phyloP scores from a whole-genome alignment of 2,797 vertebrate species.

The Xenentodon cancila region DNA sequence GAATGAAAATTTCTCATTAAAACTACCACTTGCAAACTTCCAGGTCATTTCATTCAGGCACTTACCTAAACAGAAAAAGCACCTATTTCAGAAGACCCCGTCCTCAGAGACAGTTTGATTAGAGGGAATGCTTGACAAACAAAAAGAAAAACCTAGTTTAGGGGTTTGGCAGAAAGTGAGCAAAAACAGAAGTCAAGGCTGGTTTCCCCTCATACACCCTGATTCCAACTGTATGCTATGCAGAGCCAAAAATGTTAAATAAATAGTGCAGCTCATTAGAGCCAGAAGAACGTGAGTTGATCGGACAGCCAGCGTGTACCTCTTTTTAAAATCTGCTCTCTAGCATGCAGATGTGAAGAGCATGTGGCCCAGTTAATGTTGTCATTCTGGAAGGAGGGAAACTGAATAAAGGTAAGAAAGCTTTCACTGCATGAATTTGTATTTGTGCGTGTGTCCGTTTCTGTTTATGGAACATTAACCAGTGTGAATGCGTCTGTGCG shows the following conservation, averaged over 20 bases:
- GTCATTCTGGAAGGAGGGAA: constrained; percentile 20
- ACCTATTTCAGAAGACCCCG: not conserved
- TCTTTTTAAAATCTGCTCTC: constrained; percentile 20
- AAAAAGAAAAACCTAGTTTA: constrained; percentile 59
- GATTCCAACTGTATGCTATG: constrained; percentile 13
- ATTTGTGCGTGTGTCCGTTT: not conserved
- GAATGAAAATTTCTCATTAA: not conserved
- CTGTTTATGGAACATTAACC: constrained; percentile 17
- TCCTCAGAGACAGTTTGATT: constrained; percentile 62
- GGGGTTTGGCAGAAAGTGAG: constrained; percentile 53
- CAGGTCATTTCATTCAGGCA: constrained; percentile 5
- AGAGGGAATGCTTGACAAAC: constrained; percentile 38
- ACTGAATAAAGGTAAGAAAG: constrained; percentile 32
- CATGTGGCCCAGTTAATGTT: constrained; percentile 27
- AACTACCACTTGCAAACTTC: not conserved
- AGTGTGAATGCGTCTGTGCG: constrained; percentile 10
- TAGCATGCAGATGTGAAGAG: constrained; percentile 22
- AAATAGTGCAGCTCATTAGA: constrained; percentile 53
- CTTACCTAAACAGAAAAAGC: not conserved
- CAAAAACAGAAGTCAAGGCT: constrained; percentile 68
- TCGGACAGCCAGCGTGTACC: constrained; percentile 20
- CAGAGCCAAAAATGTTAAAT: constrained; percentile 29
- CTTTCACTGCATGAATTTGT: constrained; percentile 25
- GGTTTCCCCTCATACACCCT: constrained; percentile 70
- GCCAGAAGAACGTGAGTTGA: constrained; percentile 46